Conservation (phyloP, 2,113 vertebrate genomes). For the Embiotoca jacksoni region DNA sequence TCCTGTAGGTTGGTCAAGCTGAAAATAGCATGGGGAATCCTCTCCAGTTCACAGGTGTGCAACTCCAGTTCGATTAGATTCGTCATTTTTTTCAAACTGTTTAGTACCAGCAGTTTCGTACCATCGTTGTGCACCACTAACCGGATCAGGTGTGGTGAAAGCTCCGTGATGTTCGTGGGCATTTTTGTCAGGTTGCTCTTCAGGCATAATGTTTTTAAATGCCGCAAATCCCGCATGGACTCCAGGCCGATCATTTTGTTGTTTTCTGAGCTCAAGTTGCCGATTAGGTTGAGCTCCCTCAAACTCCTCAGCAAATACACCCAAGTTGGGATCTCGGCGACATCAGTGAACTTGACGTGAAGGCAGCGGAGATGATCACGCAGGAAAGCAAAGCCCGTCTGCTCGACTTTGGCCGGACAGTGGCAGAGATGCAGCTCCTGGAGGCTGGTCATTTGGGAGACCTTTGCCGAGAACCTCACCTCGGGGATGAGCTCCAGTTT, state of each 20-base stretch:
- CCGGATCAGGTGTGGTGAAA: conserved; percentile 93
- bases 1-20: conserved; percentile 96
- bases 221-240: conserved; percentile 93
- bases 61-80: conserved; percentile 93
- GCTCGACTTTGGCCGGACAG: conserved; percentile 96
- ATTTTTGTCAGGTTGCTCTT: conserved; percentile 99
- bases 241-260: conserved; percentile 98
- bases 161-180: conserved; percentile 95
- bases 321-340: conserved; percentile 96
- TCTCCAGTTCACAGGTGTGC: conserved; percentile 94
- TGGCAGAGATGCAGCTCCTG: conserved; percentile 96
- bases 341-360: conserved; percentile 97
- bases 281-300: conserved; percentile 91
- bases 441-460: conserved; percentile 96
- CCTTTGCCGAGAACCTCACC: conserved; percentile 94
- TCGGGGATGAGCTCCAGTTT: conserved; percentile 97
- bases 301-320: conserved; percentile 95
- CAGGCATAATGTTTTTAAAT: conserved; percentile 92
- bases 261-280: conserved; percentile 97
- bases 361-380: conserved; percentile 95
- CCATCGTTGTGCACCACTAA: conserved; percentile 97
- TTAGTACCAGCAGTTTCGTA: conserved; percentile 93
- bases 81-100: conserved; percentile 98
- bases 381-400: conserved; percentile 95
- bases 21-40: conserved; percentile 96